These are phyloP conservation scores for Acanthochromis polyacanthus DNA, from an alignment of 2,113 vertebrate species.

Conservation along the genomic window DNA sequence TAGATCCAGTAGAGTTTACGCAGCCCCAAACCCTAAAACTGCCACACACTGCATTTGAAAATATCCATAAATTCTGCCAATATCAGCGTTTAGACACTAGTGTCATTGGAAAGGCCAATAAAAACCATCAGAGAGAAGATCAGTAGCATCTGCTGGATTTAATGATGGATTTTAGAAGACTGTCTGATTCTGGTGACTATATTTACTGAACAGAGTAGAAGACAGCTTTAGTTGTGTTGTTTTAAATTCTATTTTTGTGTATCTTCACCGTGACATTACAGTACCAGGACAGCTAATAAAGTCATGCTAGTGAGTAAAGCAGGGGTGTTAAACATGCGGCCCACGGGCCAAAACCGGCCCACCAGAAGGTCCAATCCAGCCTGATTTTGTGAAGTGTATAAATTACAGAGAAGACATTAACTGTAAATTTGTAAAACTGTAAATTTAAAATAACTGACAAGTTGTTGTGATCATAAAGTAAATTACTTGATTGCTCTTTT, in stretches of 20 bases:
- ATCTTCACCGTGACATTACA: not conserved
- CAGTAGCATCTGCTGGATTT: not conserved
- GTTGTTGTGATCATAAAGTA: no score
- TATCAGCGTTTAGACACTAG: not conserved
- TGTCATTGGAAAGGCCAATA: not conserved
- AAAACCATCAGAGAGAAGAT: not conserved
- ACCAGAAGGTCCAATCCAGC: no score
- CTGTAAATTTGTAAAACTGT: no score
- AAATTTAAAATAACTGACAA: no score
- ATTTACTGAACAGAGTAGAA: no score
- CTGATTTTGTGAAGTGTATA: no score
- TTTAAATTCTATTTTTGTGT: not conserved
- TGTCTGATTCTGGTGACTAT: not conserved
- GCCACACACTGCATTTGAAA: not conserved
- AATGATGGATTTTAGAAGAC: not conserved
- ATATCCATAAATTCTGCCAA: not conserved
- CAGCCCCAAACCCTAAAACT: not conserved
- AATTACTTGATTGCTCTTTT: no score
- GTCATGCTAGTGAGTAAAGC: no score
- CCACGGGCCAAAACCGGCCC: no score
- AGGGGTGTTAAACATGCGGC: no score
- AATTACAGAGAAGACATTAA: no score
- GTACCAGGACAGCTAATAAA: no score
- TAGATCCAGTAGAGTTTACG: not conserved
- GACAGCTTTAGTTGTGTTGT: not conserved